A percentile compares a stretch with the other conserved stretches of the same genome.
These are phyloP conservation scores for Ceratoteleas bidentatus DNA, from an alignment of 1,140 invertebrate genomes.

Conservation along the genomic window DNA sequence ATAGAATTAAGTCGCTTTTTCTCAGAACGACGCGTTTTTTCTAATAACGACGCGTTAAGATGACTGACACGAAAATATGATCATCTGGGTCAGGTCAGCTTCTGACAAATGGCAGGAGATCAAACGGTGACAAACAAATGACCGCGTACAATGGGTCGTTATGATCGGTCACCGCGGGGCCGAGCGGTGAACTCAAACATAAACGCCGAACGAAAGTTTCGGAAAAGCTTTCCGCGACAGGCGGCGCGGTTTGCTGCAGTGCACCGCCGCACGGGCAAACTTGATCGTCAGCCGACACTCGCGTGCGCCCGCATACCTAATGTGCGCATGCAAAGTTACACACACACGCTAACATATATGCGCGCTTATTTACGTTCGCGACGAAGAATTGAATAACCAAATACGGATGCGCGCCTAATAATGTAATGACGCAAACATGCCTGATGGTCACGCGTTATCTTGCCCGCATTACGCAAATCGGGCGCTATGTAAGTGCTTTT, in stretches of 20 bases:
- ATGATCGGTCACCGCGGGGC: slow-evolving; percentile 68
- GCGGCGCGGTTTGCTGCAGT: slow-evolving; percentile 50
- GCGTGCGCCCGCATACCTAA: slow-evolving; percentile 48
- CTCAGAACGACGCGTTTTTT: too few relatives aligned
- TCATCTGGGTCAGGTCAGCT: too few relatives aligned
- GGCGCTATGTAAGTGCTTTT: too few relatives aligned
- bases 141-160: slow-evolving; percentile 51
- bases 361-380: slow-evolving; percentile 55
- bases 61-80: too few relatives aligned
- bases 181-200: slow-evolving; percentile 52
- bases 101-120: neutral
- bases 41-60: too few relatives aligned
- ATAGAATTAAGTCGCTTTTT: too few relatives aligned
- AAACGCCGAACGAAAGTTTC: slow-evolving; percentile 48
- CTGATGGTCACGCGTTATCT: slow-evolving; percentile 65
- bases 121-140: slow-evolving; percentile 2
- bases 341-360: slow-evolving; percentile 42
- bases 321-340: slow-evolving; percentile 17
- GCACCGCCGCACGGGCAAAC: slow-evolving; percentile 47
- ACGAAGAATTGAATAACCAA: slow-evolving; percentile 64
- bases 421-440: slow-evolving; percentile 64
- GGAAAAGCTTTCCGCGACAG: slow-evolving; percentile 9
- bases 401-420: slow-evolving; percentile 54
- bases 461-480: slow-evolving; percentile 33
- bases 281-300: slow-evolving; percentile 22